Conservation (phyloP, 2,113 vertebrate genomes). For the Mustelus asterias region DNA sequence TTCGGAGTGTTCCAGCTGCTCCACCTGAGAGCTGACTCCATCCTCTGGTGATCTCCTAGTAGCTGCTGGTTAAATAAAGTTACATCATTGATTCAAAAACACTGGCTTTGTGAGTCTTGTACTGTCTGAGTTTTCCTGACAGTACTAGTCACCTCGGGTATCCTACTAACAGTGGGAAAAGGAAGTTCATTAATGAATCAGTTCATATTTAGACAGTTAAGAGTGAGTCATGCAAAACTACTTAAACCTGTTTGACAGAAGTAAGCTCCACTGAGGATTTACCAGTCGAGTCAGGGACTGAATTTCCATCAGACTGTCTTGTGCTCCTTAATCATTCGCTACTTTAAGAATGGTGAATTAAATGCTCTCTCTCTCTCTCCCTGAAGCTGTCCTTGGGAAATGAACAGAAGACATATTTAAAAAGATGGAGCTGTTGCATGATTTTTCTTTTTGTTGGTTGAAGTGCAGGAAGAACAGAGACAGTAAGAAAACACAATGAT, state of each 20-base stretch:
- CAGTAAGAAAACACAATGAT: not conserved
- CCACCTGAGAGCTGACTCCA: too few species aligned
- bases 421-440: not conserved
- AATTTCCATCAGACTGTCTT: not conserved
- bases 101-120: too few species aligned
- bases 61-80: too few species aligned
- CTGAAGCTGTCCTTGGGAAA: not conserved
- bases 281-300: not conserved
- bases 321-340: not conserved
- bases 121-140: too few species aligned
- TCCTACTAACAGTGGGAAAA: not conserved
- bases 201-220: not conserved
- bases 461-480: not conserved
- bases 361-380: not conserved
- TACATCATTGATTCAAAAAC: too few species aligned
- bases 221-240: not conserved
- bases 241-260: constrained; percentile 24
- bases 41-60: too few species aligned
- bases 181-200: not conserved
- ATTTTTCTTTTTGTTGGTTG: not conserved
- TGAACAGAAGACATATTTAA: not conserved
- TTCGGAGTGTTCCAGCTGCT: too few species aligned
- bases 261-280: not conserved
- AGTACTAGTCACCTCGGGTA: too few species aligned
- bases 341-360: not conserved